Evolutionary conservation across 2,888 invertebrate species (phyloP), one percentile per base, ranked within the genome.

Genomic region (Embidobia sp.): DNA sequence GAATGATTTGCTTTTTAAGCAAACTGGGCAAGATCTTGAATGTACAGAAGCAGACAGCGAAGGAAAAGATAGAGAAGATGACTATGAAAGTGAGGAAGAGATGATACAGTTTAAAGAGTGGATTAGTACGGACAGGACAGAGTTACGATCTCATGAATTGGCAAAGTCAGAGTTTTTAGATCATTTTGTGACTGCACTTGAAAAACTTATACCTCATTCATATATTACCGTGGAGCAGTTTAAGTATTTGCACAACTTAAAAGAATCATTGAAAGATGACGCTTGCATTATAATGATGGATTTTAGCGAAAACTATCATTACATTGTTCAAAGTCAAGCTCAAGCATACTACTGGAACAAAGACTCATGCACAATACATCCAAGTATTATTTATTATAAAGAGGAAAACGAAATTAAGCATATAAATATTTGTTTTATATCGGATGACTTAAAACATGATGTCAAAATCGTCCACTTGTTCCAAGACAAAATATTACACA

Each of bases 281-380:
- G 16, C 15, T 5, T 59, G 51, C 29, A 42, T 70, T 3, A 16
- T 70, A 3, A 31, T 70, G n/a, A 33, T 70, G 37, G 53, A 70
- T 11, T 59, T 59, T 8, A 70, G 69, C 11, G 69, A 70, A 33
- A 70, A 70, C 22, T 59, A 51, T 15, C 26, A 31, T 16, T 70
- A 48, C 10, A 70, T 59, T 15, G 10, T 11, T 3, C 69, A 70
- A 26, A 11, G 59, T 29, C 59, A 70, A 42, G 11, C 27, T 1
- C 67, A 70, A 51, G 42, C 37, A n/a, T 57, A 42, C 26, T 61
- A 70, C 29, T 70, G 70, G 59, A 26, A 42, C n/a, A 70, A 61
- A 27, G 44, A 51, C 3, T 7, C 16, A 18, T 59, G 59, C 16
- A 69, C 69, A 19, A 2, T 69, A 27, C 59, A 69, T 59, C 51